These are phyloP conservation scores for Steatornis caripensis DNA, from an alignment of 2,113 vertebrate species.

Conservation along the genomic window DNA sequence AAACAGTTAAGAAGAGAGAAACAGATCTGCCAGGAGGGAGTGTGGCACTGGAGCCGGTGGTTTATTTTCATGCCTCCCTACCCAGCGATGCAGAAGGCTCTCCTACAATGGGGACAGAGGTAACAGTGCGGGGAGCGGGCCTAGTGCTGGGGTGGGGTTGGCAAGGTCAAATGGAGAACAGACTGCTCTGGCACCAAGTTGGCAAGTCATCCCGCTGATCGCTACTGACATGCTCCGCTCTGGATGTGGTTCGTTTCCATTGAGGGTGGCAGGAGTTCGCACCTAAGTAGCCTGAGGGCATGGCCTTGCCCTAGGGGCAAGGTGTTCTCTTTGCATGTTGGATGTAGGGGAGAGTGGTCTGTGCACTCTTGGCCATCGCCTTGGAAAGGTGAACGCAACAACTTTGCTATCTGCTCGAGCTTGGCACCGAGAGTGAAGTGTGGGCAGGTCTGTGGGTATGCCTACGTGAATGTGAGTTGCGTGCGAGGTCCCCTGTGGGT, in stretches of 20 bases:
- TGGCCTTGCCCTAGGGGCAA: background rate
- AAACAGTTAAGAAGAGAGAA: slow-evolving; percentile 68
- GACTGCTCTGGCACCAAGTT: background rate
- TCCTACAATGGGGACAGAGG: slow-evolving; percentile 3
- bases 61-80: slow-evolving; percentile 60
- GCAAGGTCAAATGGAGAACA: background rate
- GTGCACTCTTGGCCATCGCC: background rate
- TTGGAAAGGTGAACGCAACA: background rate
- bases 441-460: background rate
- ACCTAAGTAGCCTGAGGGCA: background rate
- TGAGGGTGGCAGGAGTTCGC: background rate
- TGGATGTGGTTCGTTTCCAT: background rate
- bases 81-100: slow-evolving; percentile 23
- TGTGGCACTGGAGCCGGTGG: slow-evolving; percentile 46
- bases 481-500: fast-evolving
- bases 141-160: background rate
- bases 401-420: background rate
- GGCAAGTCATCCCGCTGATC: background rate
- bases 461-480: background rate
- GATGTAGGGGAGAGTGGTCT: background rate
- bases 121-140: background rate
- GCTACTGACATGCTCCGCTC: background rate
- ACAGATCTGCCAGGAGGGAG: slow-evolving; percentile 58
- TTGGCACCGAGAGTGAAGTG: fast-evolving
- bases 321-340: background rate